Percentiles rank a stretch among this genome's conserved stretches.
Conservation (phyloP, 2,888 invertebrate genomes). For the Hypomecis atomaria region DNA sequence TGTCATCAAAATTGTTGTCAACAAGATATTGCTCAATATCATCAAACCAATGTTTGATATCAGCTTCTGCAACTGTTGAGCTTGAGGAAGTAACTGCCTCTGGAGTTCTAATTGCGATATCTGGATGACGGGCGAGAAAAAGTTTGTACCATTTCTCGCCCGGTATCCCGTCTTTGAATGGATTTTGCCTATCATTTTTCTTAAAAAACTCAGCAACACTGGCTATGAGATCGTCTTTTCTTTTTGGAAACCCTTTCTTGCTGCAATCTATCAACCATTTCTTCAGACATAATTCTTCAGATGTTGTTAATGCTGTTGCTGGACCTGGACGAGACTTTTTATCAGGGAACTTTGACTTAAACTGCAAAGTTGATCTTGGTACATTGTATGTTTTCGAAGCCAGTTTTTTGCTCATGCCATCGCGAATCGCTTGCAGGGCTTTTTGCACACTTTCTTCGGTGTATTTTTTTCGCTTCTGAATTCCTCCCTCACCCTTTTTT, state of each 20-base stretch:
- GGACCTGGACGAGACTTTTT: constrained; percentile 20
- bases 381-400: constrained; percentile 15
- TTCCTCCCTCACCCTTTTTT: constrained; percentile 6
- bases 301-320: constrained; percentile 14
- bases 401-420: constrained; percentile 21
- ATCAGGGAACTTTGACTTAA: constrained; percentile 15
- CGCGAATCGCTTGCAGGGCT: constrained; percentile 23
- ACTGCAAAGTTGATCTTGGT: constrained; percentile 18
- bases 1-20: constrained; percentile 17
- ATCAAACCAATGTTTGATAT: constrained; percentile 47
- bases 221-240: constrained; percentile 25
- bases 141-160: constrained; percentile 45
- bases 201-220: constrained; percentile 27
- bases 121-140: constrained; percentile 45
- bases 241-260: constrained; percentile 27
- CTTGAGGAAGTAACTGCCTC: constrained; percentile 49
- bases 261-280: constrained; percentile 25
- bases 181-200: constrained; percentile 16
- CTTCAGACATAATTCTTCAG: constrained; percentile 18
- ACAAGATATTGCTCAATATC: constrained; percentile 10
- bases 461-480: constrained; percentile 12
- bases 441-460: constrained; percentile 14
- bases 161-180: constrained; percentile 9
- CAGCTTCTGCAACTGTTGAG: constrained; percentile 33
- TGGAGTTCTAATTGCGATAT: constrained; percentile 40